Evolutionary conservation across 2,888 invertebrate genomes (phyloP).

Genomic region (Zaprionus lineosus): DNA sequence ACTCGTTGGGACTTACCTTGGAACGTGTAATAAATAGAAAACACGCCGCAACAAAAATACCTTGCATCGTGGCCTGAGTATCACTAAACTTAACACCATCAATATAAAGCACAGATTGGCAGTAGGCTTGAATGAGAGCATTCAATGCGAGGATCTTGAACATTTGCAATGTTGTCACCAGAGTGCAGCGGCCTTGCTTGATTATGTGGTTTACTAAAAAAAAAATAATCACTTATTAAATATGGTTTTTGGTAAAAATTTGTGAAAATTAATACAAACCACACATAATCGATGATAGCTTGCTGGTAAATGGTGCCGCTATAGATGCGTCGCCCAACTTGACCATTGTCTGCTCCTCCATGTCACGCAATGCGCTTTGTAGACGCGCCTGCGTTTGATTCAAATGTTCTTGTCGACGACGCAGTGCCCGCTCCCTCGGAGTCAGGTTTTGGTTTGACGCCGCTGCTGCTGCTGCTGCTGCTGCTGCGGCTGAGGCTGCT

Average conservation of each 20-base stretch:
- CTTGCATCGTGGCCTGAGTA: constrained; percentile 98
- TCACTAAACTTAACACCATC: constrained; percentile 99
- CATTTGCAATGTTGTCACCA: constrained; percentile 99
- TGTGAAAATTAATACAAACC: constrained; percentile 85
- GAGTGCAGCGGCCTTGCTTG: constrained; percentile 99
- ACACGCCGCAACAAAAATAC: constrained; percentile 96
- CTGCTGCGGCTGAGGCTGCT: no score
- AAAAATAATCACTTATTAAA: constrained; percentile 42
- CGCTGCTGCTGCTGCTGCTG: constrained; percentile 44
- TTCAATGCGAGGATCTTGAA: constrained; percentile 99
- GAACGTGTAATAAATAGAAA: constrained; percentile 99
- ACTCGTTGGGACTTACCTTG: no score
- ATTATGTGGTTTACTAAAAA: constrained; percentile 97
- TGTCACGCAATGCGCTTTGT: constrained; percentile 88
- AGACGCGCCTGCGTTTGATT: constrained; percentile 78
- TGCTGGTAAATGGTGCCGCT: constrained; percentile 99
- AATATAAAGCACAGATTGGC: constrained; percentile 98
- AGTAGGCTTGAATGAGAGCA: constrained; percentile 98
- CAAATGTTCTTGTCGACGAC: constrained; percentile 80
- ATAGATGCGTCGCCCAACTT: constrained; percentile 99
- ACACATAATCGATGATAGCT: constrained; percentile 96
- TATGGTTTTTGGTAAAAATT: neutral
- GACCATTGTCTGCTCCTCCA: constrained; percentile 95
- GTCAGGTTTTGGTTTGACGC: constrained; percentile 72
- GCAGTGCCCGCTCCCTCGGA: constrained; percentile 78